Percentiles rank a stretch among this genome's conserved stretches.
Evolutionary conservation across 2,797 vertebrate genomes (phyloP).

Genomic region (Carcharodon carcharias): DNA sequence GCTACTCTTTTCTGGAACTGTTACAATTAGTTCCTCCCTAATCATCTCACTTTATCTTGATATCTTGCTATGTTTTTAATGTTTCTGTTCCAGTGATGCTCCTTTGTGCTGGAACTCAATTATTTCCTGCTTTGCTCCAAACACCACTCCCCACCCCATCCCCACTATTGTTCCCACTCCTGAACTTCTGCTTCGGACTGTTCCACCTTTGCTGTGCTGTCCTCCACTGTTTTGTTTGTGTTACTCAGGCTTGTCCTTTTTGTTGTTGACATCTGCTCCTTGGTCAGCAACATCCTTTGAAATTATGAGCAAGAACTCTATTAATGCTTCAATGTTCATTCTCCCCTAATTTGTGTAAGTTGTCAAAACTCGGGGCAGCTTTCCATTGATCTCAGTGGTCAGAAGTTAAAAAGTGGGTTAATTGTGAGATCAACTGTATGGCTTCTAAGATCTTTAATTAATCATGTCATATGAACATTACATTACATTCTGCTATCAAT

Average conservation of each 20-base stretch:
- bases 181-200: neutral
- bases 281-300: neutral
- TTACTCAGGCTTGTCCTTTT: neutral
- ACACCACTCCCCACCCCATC: neutral
- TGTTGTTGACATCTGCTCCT: neutral
- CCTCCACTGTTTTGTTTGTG: too few species aligned
- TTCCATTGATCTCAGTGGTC: neutral
- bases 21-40: neutral
- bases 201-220: neutral
- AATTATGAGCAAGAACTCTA: neutral
- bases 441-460: neutral
- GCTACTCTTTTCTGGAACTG: neutral
- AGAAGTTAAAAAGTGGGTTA: neutral
- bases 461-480: too few species aligned
- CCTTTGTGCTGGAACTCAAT: neutral
- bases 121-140: neutral
- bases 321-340: neutral
- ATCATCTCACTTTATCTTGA: neutral
- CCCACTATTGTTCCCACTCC: neutral
- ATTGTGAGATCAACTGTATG: neutral
- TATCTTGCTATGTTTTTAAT: neutral
- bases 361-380: neutral
- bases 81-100: neutral
- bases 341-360: neutral
- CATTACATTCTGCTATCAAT: neutral